Base-by-base conservation (phyloP, 2,113 vertebrate genomes). In the Plotosus lineatus region DNA sequence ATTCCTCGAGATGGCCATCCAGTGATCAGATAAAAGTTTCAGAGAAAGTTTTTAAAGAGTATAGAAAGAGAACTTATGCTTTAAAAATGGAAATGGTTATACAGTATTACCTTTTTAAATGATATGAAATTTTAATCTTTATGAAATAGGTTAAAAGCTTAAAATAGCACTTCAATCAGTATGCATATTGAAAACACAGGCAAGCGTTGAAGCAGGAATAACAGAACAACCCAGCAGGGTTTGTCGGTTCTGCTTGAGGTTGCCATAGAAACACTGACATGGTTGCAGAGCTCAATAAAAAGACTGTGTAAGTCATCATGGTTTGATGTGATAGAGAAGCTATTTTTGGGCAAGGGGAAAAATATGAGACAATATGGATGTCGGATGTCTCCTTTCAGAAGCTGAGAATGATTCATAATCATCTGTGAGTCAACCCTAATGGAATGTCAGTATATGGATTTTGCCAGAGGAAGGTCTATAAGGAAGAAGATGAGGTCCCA, bases 251-350 rank as follows among this genome's bases (percentile, higher is more conserved):
- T 69, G 69, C 81, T 81, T 84, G 65, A 46, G 14, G 92, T 92
- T 90, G 89, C 87, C 90, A 92, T 92, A 50, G 89, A 85, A 91
- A 93, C 91, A 53, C 3, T 42, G 87, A 89, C 86, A 63, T 82
- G 83, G 85, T 84, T 82, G 44, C 78, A 86, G 82, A 85, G 77
- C 79, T 80, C 58, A 75, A 71, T 33, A 68, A 12, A 82, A 73
- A 65, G 83, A 78, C 48, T 55, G 38, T 56, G 77, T 51, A 55
- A 65, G 76, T 33, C 73, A 65, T 82, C 8, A 2, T 44, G 72
- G 74, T 76, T 77, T 42, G 79, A 63, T 75, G 71, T 50, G 79
- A 65, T 63, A 48, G 50, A 65, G 42, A 38, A 46, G 51, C 53
- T 80, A 72, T 80, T 80, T 55, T 46, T 58, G 78, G 68, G 78